Evolutionary conservation across 2,888 invertebrate species (phyloP), one percentile per base, ranked within the genome.

Genomic region (Dasysyrphus tricinctus): DNA sequence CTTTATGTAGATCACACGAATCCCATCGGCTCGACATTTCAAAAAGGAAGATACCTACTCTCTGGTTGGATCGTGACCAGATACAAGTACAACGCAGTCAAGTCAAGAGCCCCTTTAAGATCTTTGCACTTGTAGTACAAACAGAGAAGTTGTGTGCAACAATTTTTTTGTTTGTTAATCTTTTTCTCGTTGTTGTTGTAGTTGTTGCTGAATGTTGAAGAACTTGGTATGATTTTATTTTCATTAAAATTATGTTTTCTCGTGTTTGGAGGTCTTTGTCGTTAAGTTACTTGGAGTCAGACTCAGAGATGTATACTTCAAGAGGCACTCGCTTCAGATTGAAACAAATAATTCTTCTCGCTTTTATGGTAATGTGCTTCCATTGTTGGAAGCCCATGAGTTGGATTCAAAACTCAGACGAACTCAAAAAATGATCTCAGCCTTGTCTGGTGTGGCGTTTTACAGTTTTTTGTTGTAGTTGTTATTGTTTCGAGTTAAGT

Each of bases 211-310:
- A 11, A 29, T 24, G 44, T 47, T 61, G 51, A 14, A 4, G n/a
- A 2, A 63, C 44, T 47, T 63, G 47, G 63, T 32, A 19, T 34
- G 34, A 12, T 49, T 54, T 34, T 47, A 47, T 61, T 85, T 85
- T 80, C 73, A 85, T 84, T 84, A 75, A 72, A 80, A 84, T 72
- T 80, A 84, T 80, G 75, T 70, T 75, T 34, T 54, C 5, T 34
- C 75, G 54, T 84, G 83, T 72, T 80, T 59, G 75, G 72, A 65
- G 63, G 65, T 72, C 65, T 65, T 51, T 67, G 72, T 65, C 51
- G 49, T 65, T 65, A 49, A 63, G 67, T 69, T 54, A 47, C 37
- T 4, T 12, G 32, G 12, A 37, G 4, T 34, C 69, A 78, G 12
- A 37, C 1, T 34, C 69, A 78, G 49, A 77, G 78, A 67, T 47